Evolutionary conservation across 92 coral and sea anemone genomes (phyloP).

Genomic region (Desmophyllum pertusum): DNA sequence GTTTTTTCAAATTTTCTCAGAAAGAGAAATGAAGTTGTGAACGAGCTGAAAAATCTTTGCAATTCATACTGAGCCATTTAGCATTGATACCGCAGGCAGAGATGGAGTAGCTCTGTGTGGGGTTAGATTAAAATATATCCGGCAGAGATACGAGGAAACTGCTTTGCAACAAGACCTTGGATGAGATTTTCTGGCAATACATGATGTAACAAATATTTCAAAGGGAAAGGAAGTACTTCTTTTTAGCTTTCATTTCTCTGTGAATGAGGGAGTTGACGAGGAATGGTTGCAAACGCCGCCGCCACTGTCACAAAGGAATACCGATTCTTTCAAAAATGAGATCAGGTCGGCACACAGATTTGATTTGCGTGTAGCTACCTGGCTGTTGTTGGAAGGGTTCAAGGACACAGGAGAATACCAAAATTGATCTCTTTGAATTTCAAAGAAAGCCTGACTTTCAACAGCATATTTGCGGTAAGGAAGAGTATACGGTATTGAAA

Average conservation of each 20-base stretch:
- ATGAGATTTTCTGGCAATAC: not conserved
- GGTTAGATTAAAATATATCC: constrained; percentile 7
- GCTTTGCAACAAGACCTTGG: not conserved
- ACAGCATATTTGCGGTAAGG: constrained; percentile 35
- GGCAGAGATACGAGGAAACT: not conserved
- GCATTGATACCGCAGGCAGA: not conserved
- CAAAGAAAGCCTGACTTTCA: constrained; percentile 13
- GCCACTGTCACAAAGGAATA: not conserved
- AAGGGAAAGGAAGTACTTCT: not conserved
- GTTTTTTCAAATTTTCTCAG: constrained; percentile 8
- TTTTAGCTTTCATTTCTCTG: not conserved
- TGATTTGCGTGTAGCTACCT: not conserved
- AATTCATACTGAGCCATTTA: not conserved
- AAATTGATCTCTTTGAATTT: not conserved
- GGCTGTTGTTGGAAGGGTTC: constrained; percentile 2
- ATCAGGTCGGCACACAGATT: constrained; percentile 2
- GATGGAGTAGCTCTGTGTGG: constrained; percentile 8
- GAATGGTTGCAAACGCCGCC: not conserved
- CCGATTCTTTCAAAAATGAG: constrained; percentile 11
- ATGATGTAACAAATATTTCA: not conserved
- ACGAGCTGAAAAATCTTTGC: not conserved
- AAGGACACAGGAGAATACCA: not conserved
- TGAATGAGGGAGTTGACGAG: not conserved
- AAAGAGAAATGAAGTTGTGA: not conserved
- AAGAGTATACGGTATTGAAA: constrained; percentile 21